A percentile compares a stretch with the other conserved stretches of the same genome.
phyloP scores from a whole-genome alignment of 2,113 vertebrate genomes.

The Albula glossodonta region DNA sequence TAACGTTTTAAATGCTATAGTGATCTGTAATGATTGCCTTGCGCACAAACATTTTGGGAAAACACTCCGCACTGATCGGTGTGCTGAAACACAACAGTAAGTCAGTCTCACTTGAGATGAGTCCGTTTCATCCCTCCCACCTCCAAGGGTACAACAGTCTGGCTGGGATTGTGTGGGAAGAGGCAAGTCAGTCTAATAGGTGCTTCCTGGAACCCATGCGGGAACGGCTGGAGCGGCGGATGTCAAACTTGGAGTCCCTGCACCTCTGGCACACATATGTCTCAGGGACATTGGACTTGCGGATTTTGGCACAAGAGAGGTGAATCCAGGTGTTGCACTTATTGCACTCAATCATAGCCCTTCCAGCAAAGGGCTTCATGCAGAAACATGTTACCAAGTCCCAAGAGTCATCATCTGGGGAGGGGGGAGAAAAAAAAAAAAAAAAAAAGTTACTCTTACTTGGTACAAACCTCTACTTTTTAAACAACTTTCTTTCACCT shows the following conservation, averaged over 20 bases:
- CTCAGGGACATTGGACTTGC: slow-evolving; percentile 95
- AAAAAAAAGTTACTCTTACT: not conserved
- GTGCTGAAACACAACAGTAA: not conserved
- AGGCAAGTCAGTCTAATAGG: slow-evolving; percentile 82
- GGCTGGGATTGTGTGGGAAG: not conserved
- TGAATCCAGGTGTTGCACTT: slow-evolving; percentile 97
- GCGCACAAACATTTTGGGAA: not conserved
- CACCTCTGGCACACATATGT: slow-evolving; percentile 95
- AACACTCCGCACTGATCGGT: not conserved
- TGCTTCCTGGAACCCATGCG: slow-evolving; percentile 86
- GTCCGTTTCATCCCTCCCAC: not conserved
- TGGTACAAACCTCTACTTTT: not conserved
- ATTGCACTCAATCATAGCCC: slow-evolving; percentile 97
- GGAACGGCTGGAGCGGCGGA: slow-evolving; percentile 91
- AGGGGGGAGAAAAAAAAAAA: not conserved
- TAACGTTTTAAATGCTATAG: slow-evolving; percentile 38
- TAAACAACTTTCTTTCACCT: not conserved
- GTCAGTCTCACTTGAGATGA: not conserved
- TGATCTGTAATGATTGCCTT: slow-evolving; percentile 41
- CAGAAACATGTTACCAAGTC: slow-evolving; percentile 98
- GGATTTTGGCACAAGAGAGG: slow-evolving; percentile 96
- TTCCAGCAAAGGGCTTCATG: slow-evolving; percentile 94
- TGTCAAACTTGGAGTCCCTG: slow-evolving; percentile 87
- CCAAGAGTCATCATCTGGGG: slow-evolving; percentile 96
- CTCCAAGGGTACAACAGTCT: not conserved